phyloP scores from a whole-genome alignment of 2,888 invertebrate genomes.

The Synanthedon andrenaeformis region DNA sequence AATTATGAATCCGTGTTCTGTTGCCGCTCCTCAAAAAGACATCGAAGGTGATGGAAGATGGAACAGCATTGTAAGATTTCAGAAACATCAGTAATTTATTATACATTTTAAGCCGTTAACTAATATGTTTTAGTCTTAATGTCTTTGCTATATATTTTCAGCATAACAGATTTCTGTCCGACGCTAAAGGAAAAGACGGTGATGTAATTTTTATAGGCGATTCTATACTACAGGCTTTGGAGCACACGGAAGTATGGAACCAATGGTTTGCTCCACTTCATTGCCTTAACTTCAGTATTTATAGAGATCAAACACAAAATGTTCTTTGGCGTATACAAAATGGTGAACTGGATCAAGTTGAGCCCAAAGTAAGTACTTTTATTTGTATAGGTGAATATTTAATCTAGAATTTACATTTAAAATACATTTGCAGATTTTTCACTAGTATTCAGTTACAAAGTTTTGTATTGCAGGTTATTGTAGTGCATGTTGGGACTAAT shows the following conservation, averaged over 20 bases:
- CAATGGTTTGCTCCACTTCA: slow-evolving; percentile 92
- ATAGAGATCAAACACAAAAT: slow-evolving; percentile 89
- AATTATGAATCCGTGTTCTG: slow-evolving; percentile 79
- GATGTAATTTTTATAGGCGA: slow-evolving; percentile 94
- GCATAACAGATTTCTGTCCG: slow-evolving; percentile 88
- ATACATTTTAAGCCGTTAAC: slow-evolving; percentile 1
- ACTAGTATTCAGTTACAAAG: too few species aligned
- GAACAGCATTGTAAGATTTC: slow-evolving; percentile 76
- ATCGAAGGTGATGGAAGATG: slow-evolving; percentile 87
- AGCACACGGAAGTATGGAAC: slow-evolving; percentile 89
- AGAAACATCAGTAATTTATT: background rate
- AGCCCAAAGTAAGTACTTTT: slow-evolving; percentile 78
- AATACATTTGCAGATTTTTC: background rate
- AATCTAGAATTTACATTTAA: background rate
- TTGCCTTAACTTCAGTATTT: slow-evolving; percentile 91
- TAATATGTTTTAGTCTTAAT: slow-evolving; percentile 4
- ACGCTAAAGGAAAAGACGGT: slow-evolving; percentile 90
- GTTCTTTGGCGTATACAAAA: slow-evolving; percentile 91
- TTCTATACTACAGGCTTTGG: slow-evolving; percentile 84
- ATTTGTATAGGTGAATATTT: background rate
- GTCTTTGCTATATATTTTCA: slow-evolving; percentile 40
- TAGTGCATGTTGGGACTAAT: slow-evolving; percentile 89
- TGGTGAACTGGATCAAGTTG: slow-evolving; percentile 89
- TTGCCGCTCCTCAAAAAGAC: slow-evolving; percentile 79
- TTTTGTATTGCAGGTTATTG: slow-evolving; percentile 75